Conservation (phyloP, 2,797 vertebrate genomes). For the Argya squamiceps region DNA sequence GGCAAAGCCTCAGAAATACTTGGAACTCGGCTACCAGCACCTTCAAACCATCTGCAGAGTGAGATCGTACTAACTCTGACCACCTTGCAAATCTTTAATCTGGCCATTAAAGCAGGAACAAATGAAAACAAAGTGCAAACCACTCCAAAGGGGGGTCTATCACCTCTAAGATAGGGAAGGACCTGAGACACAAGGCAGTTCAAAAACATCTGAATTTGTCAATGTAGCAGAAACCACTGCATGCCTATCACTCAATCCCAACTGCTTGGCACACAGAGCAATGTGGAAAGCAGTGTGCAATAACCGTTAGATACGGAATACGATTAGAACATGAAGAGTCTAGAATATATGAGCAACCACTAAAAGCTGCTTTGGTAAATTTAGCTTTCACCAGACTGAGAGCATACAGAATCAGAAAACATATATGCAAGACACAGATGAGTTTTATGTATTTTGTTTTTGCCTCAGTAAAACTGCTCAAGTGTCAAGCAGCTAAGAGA, state of each 20-base stretch:
- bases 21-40: neutral
- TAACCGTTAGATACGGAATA: neutral
- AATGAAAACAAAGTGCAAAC: conserved; percentile 1
- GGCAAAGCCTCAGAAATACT: neutral
- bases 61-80: neutral
- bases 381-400: neutral
- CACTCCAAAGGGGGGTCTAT: neutral
- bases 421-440: neutral
- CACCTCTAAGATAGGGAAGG: neutral
- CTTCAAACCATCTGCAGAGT: neutral
- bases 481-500: neutral
- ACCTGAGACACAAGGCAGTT: neutral
- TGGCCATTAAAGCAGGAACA: neutral
- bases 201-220: neutral
- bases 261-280: neutral
- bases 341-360: neutral
- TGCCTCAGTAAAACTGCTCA: neutral
- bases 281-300: neutral
- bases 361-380: neutral
- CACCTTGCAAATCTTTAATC: neutral
- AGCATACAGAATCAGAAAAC: neutral
- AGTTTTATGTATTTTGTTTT: neutral
- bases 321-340: neutral
- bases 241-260: neutral
- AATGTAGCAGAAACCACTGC: neutral